A percentile compares a stretch with the other conserved stretches of the same genome.
phyloP scores from a whole-genome alignment of 2,888 invertebrate genomes.

The Pseudoips prasinana region DNA sequence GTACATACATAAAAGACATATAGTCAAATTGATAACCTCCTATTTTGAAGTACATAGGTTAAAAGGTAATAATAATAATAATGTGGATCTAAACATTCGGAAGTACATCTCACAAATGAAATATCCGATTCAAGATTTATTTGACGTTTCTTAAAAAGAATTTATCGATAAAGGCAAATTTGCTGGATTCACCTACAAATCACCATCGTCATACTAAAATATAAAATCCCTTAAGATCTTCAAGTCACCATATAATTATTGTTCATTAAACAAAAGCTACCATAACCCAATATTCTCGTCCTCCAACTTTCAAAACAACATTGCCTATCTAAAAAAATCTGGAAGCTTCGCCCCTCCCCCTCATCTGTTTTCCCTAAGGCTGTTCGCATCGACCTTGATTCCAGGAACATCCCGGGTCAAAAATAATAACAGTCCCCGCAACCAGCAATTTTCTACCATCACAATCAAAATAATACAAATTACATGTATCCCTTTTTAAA shows the following conservation, averaged over 20 bases:
- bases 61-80: too few relatives aligned
- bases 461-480: slow-evolving; percentile 74
- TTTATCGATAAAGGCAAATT: too few relatives aligned
- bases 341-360: slow-evolving; percentile 52
- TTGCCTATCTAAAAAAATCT: slow-evolving; percentile 50
- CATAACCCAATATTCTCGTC: slow-evolving; percentile 28
- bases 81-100: too few relatives aligned
- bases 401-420: slow-evolving; percentile 59
- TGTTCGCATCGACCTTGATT: slow-evolving; percentile 54
- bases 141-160: too few relatives aligned
- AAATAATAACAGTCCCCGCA: slow-evolving; percentile 53
- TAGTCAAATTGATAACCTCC: too few relatives aligned
- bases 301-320: slow-evolving; percentile 37
- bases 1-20: too few relatives aligned
- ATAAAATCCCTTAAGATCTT: too few relatives aligned
- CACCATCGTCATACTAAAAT: too few relatives aligned
- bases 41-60: too few relatives aligned
- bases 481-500: slow-evolving; percentile 55
- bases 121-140: too few relatives aligned
- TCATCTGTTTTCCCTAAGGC: slow-evolving; percentile 58
- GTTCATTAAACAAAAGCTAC: slow-evolving; percentile 38
- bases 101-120: too few relatives aligned
- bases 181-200: too few relatives aligned
- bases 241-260: slow-evolving; percentile 29
- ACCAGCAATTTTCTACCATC: slow-evolving; percentile 69